phyloP scores from a whole-genome alignment of 1,140 invertebrate species.

The Dysdera silvatica region DNA sequence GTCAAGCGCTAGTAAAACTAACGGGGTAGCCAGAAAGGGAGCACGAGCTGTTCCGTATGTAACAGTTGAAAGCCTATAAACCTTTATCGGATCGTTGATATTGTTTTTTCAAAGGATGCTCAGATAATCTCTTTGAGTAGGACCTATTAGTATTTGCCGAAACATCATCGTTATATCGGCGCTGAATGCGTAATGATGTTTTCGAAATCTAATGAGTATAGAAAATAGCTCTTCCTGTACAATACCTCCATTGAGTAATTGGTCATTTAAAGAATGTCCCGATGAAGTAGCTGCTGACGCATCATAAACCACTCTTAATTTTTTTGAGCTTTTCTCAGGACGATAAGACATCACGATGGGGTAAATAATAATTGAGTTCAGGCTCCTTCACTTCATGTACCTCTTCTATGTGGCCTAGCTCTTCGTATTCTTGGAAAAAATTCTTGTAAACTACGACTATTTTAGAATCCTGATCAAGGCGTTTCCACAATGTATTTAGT shows the following conservation, averaged over 20 bases:
- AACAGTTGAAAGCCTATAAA: conserved; percentile 37
- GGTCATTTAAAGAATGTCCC: not conserved
- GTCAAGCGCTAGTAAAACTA: conserved; percentile 33
- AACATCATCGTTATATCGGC: conserved; percentile 35
- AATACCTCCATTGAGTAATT: not conserved
- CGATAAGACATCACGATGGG: not conserved
- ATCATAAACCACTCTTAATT: not conserved
- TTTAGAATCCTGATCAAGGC: no score
- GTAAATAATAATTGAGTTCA: not conserved
- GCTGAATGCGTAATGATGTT: conserved; percentile 26
- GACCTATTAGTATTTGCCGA: conserved; percentile 34
- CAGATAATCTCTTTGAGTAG: conserved; percentile 36
- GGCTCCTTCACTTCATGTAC: not conserved
- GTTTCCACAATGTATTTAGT: no score
- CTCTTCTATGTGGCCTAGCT: not conserved
- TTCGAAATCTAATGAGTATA: conserved; percentile 15
- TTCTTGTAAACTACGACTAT: no score
- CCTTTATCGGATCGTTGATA: conserved; percentile 24
- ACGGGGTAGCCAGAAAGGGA: conserved; percentile 38
- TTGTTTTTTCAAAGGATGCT: conserved; percentile 33
- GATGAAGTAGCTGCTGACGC: not conserved
- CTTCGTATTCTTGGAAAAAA: not conserved
- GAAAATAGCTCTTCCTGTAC: not conserved
- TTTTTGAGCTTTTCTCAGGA: not conserved
- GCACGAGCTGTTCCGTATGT: conserved; percentile 39